These are phyloP conservation scores for Ariopsis seemanni DNA, from an alignment of 2,113 vertebrate species.

Conservation along the genomic window DNA sequence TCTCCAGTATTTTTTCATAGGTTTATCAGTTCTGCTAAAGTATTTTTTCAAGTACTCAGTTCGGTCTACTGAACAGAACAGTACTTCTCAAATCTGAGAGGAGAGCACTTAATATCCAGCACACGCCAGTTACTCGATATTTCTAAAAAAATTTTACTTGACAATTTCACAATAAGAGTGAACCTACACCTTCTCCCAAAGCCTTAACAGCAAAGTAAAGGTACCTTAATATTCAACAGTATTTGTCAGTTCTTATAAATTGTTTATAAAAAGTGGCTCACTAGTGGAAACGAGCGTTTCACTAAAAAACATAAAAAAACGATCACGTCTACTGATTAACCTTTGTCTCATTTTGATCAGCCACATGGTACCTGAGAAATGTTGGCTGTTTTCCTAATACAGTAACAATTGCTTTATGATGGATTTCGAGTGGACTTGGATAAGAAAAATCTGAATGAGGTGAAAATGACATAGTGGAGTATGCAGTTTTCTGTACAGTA, in stretches of 20 bases:
- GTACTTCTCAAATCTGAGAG: background rate
- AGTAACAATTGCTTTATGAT: background rate
- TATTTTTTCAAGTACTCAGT: background rate
- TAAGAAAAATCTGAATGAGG: background rate
- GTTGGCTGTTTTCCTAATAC: background rate
- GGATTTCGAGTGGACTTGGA: background rate
- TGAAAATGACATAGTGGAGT: background rate
- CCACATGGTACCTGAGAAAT: background rate
- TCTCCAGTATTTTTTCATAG: background rate
- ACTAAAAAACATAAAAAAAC: background rate
- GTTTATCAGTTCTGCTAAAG: background rate
- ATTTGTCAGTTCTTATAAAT: background rate
- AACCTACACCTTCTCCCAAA: background rate
- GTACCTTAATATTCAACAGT: background rate
- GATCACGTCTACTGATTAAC: background rate
- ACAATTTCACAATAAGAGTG: background rate
- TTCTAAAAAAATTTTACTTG: background rate
- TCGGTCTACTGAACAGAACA: background rate
- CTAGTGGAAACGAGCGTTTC: background rate
- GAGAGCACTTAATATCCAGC: background rate
- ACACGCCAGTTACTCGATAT: background rate
- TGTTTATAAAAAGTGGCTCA: background rate
- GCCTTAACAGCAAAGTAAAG: background rate
- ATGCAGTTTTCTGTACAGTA: constrained; percentile 25
- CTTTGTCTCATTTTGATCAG: background rate